Evolutionary conservation across 1,140 invertebrate genomes (phyloP).

Genomic region (Planococcus citri): DNA sequence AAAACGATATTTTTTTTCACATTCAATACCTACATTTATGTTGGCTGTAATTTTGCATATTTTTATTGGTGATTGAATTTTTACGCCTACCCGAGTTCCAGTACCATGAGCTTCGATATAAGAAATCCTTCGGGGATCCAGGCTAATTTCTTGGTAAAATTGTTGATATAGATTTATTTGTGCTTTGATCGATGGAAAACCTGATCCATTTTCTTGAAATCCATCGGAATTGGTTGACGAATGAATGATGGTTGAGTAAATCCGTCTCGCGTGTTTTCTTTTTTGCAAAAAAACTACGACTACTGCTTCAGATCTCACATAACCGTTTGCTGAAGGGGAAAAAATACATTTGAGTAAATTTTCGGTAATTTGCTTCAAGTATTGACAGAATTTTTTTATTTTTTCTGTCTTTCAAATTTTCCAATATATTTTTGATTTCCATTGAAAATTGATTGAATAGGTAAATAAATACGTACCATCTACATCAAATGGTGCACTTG

Average conservation of each 20-base stretch:
- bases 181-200: not conserved
- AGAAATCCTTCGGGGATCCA: slow-evolving; percentile 41
- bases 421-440: too few relatives aligned
- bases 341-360: too few relatives aligned
- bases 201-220: slow-evolving; percentile 35
- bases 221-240: slow-evolving; percentile 47
- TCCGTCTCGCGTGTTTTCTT: slow-evolving; percentile 38
- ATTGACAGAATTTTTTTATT: too few relatives aligned
- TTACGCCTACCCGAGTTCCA: slow-evolving; percentile 37
- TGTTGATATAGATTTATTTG: slow-evolving; percentile 21
- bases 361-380: too few relatives aligned
- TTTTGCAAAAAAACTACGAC: slow-evolving; percentile 45
- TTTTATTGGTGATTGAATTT: too few relatives aligned
- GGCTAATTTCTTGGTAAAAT: slow-evolving; percentile 30
- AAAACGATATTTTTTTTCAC: too few relatives aligned
- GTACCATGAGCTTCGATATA: slow-evolving; percentile 30
- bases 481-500: slow-evolving; percentile 22
- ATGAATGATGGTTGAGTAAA: slow-evolving; percentile 46
- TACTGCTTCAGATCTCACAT: slow-evolving; percentile 48
- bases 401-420: too few relatives aligned
- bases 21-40: not conserved
- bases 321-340: slow-evolving; percentile 48
- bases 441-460: too few relatives aligned
- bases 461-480: slow-evolving; percentile 6
- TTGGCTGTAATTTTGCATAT: too few relatives aligned